Percentiles rank a stretch among this genome's conserved stretches.
Evolutionary conservation across 2,888 invertebrate genomes (phyloP).

Genomic region (Caenorhabditis sp.): DNA sequence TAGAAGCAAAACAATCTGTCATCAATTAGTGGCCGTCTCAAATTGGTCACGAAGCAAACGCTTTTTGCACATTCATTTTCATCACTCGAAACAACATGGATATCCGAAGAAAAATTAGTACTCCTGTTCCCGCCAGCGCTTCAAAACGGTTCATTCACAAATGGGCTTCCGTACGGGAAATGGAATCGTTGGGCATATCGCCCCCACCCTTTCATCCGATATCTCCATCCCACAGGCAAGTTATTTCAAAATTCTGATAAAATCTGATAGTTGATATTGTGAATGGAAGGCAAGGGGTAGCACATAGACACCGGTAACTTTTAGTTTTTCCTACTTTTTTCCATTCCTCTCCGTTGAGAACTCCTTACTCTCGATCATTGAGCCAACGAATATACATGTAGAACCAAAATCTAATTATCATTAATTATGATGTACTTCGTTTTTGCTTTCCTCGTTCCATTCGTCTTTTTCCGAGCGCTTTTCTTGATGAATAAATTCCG

Average conservation of each 20-base stretch:
- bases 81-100: slow-evolving; percentile 52
- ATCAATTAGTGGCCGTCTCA: slow-evolving; percentile 47
- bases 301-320: not conserved
- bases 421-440: slow-evolving; percentile 32
- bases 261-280: not conserved
- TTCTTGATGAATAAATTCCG: slow-evolving; percentile 2
- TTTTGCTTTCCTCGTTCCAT: not conserved
- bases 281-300: not conserved
- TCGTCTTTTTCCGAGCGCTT: not conserved
- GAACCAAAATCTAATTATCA: slow-evolving; percentile 38
- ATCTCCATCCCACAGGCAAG: slow-evolving; percentile 56
- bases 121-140: slow-evolving; percentile 66
- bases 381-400: slow-evolving; percentile 11
- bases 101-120: slow-evolving; percentile 73
- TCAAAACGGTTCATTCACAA: slow-evolving; percentile 68
- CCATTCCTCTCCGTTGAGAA: not conserved
- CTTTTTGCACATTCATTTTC: not conserved
- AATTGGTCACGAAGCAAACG: slow-evolving; percentile 18
- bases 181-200: slow-evolving; percentile 63
- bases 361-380: slow-evolving; percentile 32
- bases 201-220: slow-evolving; percentile 37
- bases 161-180: slow-evolving; percentile 72
- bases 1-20: slow-evolving; percentile 51
- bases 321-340: not conserved
- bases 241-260: slow-evolving; percentile 7